Evolutionary conservation across 64 coral and sea anemone genomes (phyloP).

Genomic region (Porites lutea): DNA sequence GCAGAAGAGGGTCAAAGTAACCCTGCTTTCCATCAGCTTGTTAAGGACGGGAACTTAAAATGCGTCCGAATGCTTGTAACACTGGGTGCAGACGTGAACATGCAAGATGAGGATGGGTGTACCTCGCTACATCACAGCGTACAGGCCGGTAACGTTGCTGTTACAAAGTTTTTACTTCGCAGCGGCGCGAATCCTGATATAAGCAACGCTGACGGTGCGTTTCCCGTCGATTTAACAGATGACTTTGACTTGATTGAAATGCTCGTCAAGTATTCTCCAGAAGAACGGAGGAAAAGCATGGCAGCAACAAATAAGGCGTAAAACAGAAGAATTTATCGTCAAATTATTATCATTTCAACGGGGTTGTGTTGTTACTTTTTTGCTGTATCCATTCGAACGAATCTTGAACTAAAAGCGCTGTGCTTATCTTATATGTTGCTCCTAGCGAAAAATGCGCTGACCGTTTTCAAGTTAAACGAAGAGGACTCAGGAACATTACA

Average conservation of each 20-base stretch:
- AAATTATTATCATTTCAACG: neutral
- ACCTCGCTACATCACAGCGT: slow-evolving; percentile 90
- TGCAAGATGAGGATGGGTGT: slow-evolving; percentile 76
- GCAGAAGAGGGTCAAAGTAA: slow-evolving; percentile 45
- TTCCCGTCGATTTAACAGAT: slow-evolving; percentile 93
- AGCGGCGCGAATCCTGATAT: slow-evolving; percentile 94
- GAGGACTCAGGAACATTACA: neutral
- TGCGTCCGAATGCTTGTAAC: slow-evolving; percentile 92
- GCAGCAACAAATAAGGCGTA: neutral
- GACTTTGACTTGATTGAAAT: slow-evolving; percentile 98
- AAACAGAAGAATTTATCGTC: neutral
- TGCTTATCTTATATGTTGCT: too few relatives aligned
- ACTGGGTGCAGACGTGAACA: slow-evolving; percentile 95
- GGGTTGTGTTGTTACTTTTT: neutral
- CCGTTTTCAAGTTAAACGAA: too few relatives aligned
- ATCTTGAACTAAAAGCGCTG: neutral
- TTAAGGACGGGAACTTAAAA: slow-evolving; percentile 95
- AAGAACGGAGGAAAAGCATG: slow-evolving; percentile 89
- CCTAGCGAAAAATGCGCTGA: too few relatives aligned
- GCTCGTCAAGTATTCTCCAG: slow-evolving; percentile 80
- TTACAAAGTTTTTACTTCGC: slow-evolving; percentile 86
- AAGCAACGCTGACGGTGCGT: slow-evolving; percentile 61
- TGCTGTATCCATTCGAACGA: neutral
- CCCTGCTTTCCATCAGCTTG: slow-evolving; percentile 91
- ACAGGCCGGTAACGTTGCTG: slow-evolving; percentile 44